Evolutionary conservation across 2,797 vertebrate genomes (phyloP), one percentile per base, ranked within the genome.

Genomic region (Falco novaeseelandiae): DNA sequence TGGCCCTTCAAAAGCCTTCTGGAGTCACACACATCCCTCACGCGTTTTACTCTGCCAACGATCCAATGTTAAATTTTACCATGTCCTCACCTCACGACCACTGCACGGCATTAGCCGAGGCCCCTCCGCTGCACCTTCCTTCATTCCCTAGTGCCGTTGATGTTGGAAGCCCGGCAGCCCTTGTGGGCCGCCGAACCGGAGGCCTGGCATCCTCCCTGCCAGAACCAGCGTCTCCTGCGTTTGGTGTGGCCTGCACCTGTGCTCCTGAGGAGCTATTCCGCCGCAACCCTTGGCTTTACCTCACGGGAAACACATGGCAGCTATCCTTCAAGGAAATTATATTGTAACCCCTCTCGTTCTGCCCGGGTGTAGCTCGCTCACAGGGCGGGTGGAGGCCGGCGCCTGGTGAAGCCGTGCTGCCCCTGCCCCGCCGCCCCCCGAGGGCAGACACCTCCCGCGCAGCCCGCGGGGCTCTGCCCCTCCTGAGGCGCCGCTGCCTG

Each of bases 231-330:
- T 5, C 49, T 32, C 49, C 44, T 44, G 38, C 2, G 1, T 4
- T 5, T 62, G 27, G 58, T 8, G 46, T 0, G 3, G 52, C 16
- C 83, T 46, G 52, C 57, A 26, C 0, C 0, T 72, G 55, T 0
- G 26, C 32, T 49, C 15, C 4, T 3, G 25, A 38, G 20, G n/a
- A 61, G 15, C 46, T 30, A 2, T 30, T 42, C 34, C 10, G 7
- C 1, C 7, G 17, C 25, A 72, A n/a, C 32, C 17, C 38, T 44
- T 52, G 34, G 13, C 32, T 36, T 62, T 38, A 66, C 34, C 42
- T 29, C 30, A 2, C 0, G 38, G 63, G 19, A 57, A 85, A 42
- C 0, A 3, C 73, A 18, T 1, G 21, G n/a, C 4, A 29, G 52
- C 29, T 42, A 4, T 22, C 54, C 40, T 52, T 38, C 36, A 40